These are phyloP conservation scores for Cantharis rufa DNA, from an alignment of 2,888 invertebrate genomes.

Conservation along the genomic window DNA sequence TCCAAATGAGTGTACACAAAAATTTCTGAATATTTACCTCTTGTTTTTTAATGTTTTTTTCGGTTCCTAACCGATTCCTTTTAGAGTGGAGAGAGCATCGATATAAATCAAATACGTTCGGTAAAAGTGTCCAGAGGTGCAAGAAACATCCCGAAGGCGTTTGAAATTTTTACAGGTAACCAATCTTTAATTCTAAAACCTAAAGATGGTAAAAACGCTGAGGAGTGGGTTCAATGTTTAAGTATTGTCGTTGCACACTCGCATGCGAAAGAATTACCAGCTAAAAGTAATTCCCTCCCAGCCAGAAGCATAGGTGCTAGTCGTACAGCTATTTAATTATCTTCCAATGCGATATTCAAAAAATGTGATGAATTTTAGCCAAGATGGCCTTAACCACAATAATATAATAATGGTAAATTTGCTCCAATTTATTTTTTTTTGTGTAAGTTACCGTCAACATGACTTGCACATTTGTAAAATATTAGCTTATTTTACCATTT, in stretches of 20 bases:
- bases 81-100: slow-evolving; percentile 84
- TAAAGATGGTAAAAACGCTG: slow-evolving; percentile 91
- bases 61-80: slow-evolving; percentile 35
- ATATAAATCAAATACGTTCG: slow-evolving; percentile 90
- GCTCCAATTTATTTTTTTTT: not conserved
- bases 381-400: not conserved
- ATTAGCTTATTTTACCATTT: no score
- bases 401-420: not conserved
- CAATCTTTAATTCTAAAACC: slow-evolving; percentile 92
- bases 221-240: slow-evolving; percentile 94
- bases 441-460: not conserved
- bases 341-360: not conserved
- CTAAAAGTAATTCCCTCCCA: slow-evolving; percentile 57
- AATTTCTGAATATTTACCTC: no score
- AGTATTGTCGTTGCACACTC: slow-evolving; percentile 92
- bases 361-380: not conserved
- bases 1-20: no score
- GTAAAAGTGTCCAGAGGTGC: slow-evolving; percentile 93
- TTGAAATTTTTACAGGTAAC: slow-evolving; percentile 94
- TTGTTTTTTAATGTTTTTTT: no score
- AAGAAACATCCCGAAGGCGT: slow-evolving; percentile 91
- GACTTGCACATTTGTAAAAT: no score
- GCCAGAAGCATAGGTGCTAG: slow-evolving; percentile 55
- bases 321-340: slow-evolving; percentile 46
- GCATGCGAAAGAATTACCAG: slow-evolving; percentile 64